Conservation (phyloP, 53 echinoderm and acorn worm species). For the Echinarachnius parma region DNA sequence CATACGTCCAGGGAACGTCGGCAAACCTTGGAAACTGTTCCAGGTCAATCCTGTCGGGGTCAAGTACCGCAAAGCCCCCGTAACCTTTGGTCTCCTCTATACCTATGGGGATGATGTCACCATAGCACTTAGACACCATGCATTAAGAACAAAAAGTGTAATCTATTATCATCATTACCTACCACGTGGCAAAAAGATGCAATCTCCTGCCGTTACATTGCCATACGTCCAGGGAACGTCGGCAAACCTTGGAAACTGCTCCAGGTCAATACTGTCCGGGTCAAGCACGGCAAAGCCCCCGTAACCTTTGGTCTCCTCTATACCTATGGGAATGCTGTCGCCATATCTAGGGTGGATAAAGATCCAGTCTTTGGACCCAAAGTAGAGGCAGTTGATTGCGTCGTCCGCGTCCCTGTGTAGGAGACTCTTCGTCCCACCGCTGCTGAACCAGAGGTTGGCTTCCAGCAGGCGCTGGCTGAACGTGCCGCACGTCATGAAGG, state of each 20-base stretch:
- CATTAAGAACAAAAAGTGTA: too few relatives aligned
- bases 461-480: slow-evolving; percentile 75
- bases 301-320: slow-evolving; percentile 63
- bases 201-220: slow-evolving; percentile 88
- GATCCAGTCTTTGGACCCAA: slow-evolving; percentile 90
- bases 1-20: slow-evolving; percentile 79
- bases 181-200: slow-evolving; percentile 88
- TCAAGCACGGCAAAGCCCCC: slow-evolving; percentile 79
- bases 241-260: slow-evolving; percentile 61
- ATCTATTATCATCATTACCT: too few relatives aligned
- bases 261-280: slow-evolving; percentile 73
- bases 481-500: slow-evolving; percentile 87
- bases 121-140: too few relatives aligned
- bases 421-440: slow-evolving; percentile 82
- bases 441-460: slow-evolving; percentile 85
- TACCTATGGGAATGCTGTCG: slow-evolving; percentile 62
- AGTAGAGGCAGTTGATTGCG: slow-evolving; percentile 85
- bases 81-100: slow-evolving; percentile 63
- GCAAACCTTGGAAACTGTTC: slow-evolving; percentile 62
- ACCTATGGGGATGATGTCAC: too few relatives aligned
- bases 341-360: slow-evolving; percentile 75
- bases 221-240: slow-evolving; percentile 82
- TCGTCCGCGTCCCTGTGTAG: slow-evolving; percentile 89
- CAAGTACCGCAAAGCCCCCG: slow-evolving; percentile 75
- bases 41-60: slow-evolving; percentile 78